These are phyloP conservation scores for Stenotaenia linearis DNA, from an alignment of 2,888 invertebrate species.

Conservation along the genomic window DNA sequence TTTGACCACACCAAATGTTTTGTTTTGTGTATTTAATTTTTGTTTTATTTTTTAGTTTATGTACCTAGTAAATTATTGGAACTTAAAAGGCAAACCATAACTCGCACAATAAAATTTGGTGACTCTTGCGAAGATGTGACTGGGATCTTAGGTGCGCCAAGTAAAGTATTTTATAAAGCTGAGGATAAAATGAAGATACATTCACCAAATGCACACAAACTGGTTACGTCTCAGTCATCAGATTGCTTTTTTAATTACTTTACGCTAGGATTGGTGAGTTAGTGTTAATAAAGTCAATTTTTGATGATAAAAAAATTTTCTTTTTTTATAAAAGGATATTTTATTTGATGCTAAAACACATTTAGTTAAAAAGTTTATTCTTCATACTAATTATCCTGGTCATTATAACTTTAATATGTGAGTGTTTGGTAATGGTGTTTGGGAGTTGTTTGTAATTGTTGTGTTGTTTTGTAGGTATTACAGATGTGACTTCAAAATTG, in stretches of 20 bases:
- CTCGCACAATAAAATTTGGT: slow-evolving; percentile 71
- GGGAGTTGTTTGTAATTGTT: background rate
- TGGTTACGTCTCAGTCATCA: slow-evolving; percentile 71
- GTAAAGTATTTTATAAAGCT: slow-evolving; percentile 88
- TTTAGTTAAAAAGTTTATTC: slow-evolving; percentile 89
- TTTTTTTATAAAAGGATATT: slow-evolving; percentile 60
- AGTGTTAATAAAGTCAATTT: too few relatives aligned
- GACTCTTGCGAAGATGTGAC: slow-evolving; percentile 84
- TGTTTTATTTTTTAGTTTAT: slow-evolving; percentile 42
- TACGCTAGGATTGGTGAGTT: slow-evolving; percentile 85
- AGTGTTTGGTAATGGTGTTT: slow-evolving; percentile 42
- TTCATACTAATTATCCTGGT: slow-evolving; percentile 99
- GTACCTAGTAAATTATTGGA: slow-evolving; percentile 61
- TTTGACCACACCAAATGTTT: too few relatives aligned
- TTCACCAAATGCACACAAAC: slow-evolving; percentile 73
- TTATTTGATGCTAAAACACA: slow-evolving; percentile 94
- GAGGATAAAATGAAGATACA: slow-evolving; percentile 99
- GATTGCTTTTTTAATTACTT: slow-evolving; percentile 99
- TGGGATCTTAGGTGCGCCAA: slow-evolving; percentile 83
- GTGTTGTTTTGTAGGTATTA: slow-evolving; percentile 56
- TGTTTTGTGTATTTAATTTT: too few relatives aligned
- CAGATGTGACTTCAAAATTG: slow-evolving; percentile 83
- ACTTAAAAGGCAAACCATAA: slow-evolving; percentile 57
- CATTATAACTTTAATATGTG: slow-evolving; percentile 99
- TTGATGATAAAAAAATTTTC: too few relatives aligned